Evolutionary conservation across 2,888 invertebrate species (phyloP).

Genomic region (Drosophila lutescens): DNA sequence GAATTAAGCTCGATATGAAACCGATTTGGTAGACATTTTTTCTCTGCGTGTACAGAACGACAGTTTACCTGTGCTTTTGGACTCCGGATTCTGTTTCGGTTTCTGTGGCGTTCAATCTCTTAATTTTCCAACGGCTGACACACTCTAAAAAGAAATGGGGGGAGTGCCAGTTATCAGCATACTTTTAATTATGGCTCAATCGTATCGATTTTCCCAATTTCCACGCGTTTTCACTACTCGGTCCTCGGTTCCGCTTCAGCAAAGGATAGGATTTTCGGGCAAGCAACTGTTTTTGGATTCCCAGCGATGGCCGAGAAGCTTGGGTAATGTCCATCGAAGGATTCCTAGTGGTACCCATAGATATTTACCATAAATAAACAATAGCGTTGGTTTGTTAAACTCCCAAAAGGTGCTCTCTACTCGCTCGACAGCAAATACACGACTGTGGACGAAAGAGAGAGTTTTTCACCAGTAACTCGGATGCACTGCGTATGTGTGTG

Average conservation of each 20-base stretch:
- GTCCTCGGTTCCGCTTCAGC: background rate
- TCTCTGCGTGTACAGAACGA: constrained; percentile 5
- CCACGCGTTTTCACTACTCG: constrained; percentile 9
- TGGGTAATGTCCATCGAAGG: background rate
- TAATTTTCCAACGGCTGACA: constrained; percentile 3
- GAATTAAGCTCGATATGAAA: no score
- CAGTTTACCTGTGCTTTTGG: constrained; percentile 14
- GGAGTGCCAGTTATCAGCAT: constrained; percentile 23
- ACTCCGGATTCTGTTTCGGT: background rate
- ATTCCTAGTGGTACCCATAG: background rate
- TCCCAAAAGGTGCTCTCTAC: constrained; percentile 26
- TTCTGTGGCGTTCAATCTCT: constrained; percentile 6
- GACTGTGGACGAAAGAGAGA: constrained; percentile 36
- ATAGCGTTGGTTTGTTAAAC: constrained; percentile 20
- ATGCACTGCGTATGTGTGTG: background rate
- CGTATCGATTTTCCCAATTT: constrained; percentile 37
- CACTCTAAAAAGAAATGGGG: constrained; percentile 1
- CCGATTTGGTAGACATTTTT: constrained; percentile 10
- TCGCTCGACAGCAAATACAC: constrained; percentile 48
- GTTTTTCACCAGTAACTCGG: constrained; percentile 25
- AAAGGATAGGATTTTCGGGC: background rate
- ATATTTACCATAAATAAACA: constrained; percentile 46
- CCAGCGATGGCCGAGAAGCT: background rate
- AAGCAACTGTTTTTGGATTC: background rate
- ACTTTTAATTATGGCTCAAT: constrained; percentile 41